Evolutionary conservation across 2,113 vertebrate species (phyloP).

Genomic region (Chunga burmeisteri): DNA sequence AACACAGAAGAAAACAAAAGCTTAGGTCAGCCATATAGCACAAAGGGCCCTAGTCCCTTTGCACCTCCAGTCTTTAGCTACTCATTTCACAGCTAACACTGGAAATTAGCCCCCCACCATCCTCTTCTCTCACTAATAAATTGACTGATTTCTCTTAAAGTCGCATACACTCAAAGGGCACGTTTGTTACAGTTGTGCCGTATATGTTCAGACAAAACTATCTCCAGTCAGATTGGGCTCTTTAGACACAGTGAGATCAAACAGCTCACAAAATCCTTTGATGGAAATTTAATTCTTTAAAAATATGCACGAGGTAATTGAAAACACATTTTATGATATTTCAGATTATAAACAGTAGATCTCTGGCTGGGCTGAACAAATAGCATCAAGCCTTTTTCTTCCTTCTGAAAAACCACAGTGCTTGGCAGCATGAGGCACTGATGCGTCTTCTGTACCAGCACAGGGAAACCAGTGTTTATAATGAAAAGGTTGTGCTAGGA

Average conservation of each 20-base stretch:
- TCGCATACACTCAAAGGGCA: constrained; percentile 10
- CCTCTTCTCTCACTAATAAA: constrained; percentile 1
- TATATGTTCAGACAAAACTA: constrained; percentile 35
- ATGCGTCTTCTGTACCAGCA: background rate
- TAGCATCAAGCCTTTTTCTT: constrained; percentile 46
- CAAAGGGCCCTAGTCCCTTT: background rate
- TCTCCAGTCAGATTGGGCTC: constrained; percentile 40
- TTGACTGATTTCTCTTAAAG: background rate
- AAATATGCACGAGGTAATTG: constrained; percentile 73
- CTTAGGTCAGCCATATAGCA: background rate
- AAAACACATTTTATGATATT: constrained; percentile 68
- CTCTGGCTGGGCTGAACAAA: constrained; percentile 60
- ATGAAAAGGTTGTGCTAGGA: background rate
- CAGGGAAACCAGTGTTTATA: background rate
- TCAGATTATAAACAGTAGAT: constrained; percentile 58
- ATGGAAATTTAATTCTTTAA: constrained; percentile 74
- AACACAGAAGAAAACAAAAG: background rate
- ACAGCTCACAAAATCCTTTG: constrained; percentile 67
- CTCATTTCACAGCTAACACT: background rate
- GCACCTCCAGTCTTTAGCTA: background rate
- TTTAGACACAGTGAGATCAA: constrained; percentile 68
- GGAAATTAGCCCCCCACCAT: background rate
- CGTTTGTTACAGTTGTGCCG: background rate
- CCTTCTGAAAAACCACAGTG: constrained; percentile 51
- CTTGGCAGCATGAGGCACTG: background rate